Evolutionary conservation across 1,140 invertebrate species (phyloP), one percentile per base, ranked within the genome.

Genomic region (Dreissena rostriformis): DNA sequence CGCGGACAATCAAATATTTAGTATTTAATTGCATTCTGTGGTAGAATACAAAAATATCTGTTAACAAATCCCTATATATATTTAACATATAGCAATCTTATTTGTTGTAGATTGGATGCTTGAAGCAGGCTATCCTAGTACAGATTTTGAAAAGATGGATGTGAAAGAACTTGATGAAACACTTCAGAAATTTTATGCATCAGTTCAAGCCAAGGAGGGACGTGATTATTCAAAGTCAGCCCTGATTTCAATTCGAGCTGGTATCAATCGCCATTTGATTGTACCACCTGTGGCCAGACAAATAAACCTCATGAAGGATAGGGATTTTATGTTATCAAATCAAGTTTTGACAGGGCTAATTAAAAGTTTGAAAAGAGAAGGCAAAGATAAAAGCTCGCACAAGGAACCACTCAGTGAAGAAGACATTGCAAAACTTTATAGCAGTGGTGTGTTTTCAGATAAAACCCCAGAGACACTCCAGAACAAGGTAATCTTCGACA

Each of bases 401-500:
- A 74, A 74, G 51, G 72, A 74, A 26, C 72, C 73, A 29, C 29
- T 57, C 55, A 75, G 26, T 61, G 55, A 75, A 11, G 53, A 75
- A 75, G 73, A 63, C 57, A 53, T 75, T 14, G 57, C 17, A 26
- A 75, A 75, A 75, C 55, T 74, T 2, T 55, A 74, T 29, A 74
- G 51, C 26, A 74, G 73, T 75, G 72, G 72, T 55, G 72, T 74
- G n/a, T 74, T 74, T 55, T 74, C 53, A 55, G 10, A 29, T 57
- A 55, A 74, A 53, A 53, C 26, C 73, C 28, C 26, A 39, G 70
- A 53, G 26, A 53, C 70, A 22, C 24, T 51, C 51, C 70, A 72
- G 49, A 75, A 63, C 39, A 75, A 75, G 26, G 73, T 75, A 1
- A 63, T 75, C 14, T 75, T 61, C 61, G 73, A 75, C 26, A 63